These are phyloP conservation scores for Nymphalis urticae DNA, from an alignment of 2,888 invertebrate genomes.

Conservation along the genomic window DNA sequence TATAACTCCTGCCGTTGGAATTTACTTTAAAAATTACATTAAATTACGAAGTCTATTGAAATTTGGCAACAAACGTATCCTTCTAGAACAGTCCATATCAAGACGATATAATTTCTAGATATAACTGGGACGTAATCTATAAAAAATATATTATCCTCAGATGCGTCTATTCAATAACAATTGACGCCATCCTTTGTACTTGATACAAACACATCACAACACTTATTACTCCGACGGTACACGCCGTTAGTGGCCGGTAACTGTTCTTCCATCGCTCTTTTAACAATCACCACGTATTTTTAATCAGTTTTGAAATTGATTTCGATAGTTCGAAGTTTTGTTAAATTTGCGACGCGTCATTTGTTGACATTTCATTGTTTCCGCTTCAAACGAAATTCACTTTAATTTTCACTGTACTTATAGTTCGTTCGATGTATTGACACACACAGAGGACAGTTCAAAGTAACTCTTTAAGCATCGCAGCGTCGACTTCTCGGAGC, in stretches of 20 bases:
- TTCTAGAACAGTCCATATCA: constrained; percentile 13
- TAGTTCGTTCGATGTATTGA: background rate
- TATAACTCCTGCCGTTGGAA: too few species aligned
- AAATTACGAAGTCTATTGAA: constrained; percentile 8
- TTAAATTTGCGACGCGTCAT: too few species aligned
- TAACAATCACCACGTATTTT: too few species aligned
- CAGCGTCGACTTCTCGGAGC: background rate
- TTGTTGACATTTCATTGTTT: too few species aligned
- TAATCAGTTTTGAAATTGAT: background rate
- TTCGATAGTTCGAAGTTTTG: background rate
- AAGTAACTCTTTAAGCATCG: background rate
- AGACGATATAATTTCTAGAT: background rate
- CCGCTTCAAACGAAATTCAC: background rate
- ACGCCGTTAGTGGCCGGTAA: background rate
- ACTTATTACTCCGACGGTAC: background rate
- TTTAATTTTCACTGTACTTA: background rate
- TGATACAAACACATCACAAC: constrained; percentile 28
- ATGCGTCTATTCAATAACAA: constrained; percentile 13
- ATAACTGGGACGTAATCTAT: constrained; percentile 13
- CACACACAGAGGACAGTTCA: background rate
- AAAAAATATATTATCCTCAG: constrained; percentile 7
- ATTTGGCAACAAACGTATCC: constrained; percentile 22
- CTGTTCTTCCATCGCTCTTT: background rate
- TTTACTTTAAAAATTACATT: background rate
- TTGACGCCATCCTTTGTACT: constrained; percentile 32